These are phyloP conservation scores for Apocheima hispidaria DNA, from an alignment of 2,888 invertebrate genomes.

Conservation along the genomic window DNA sequence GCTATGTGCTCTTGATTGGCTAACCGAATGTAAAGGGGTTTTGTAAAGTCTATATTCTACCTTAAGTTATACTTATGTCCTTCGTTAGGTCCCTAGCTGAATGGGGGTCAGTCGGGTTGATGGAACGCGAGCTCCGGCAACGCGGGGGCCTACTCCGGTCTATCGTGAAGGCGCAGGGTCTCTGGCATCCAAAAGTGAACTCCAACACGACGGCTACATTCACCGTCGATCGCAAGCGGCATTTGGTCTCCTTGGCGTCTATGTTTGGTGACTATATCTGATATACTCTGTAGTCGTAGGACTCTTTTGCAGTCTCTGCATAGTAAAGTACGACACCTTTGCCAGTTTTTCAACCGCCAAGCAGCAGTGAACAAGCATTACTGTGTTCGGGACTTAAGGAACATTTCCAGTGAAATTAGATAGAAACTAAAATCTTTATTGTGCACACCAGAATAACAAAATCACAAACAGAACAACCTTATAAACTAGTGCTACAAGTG, in stretches of 20 bases:
- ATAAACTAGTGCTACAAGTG: too few species aligned
- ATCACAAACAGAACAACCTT: too few species aligned
- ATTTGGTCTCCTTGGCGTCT: slow-evolving; percentile 94
- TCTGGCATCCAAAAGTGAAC: slow-evolving; percentile 96
- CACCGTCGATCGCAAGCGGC: slow-evolving; percentile 93
- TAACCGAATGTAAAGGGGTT: too few species aligned
- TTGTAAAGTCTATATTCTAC: background rate
- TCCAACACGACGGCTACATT: slow-evolving; percentile 93
- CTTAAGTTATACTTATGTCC: background rate
- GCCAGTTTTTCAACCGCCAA: too few species aligned
- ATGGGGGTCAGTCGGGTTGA: slow-evolving; percentile 94
- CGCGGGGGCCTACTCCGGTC: slow-evolving; percentile 92
- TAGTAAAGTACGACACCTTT: too few species aligned
- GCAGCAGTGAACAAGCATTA: too few species aligned
- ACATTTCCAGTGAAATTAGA: too few species aligned
- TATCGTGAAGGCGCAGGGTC: slow-evolving; percentile 94
- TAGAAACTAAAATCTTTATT: too few species aligned
- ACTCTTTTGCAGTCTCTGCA: too few species aligned
- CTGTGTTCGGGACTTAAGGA: too few species aligned
- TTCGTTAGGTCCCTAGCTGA: slow-evolving; percentile 88
- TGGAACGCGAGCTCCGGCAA: slow-evolving; percentile 95
- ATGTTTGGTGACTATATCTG: slow-evolving; percentile 90
- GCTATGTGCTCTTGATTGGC: too few species aligned
- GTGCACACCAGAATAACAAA: too few species aligned
- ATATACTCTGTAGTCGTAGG: background rate